A percentile compares a stretch with the other conserved stretches of the same genome.
Evolutionary conservation across 1,140 invertebrate genomes (phyloP).

Genomic region (Tetramorium alpestre): DNA sequence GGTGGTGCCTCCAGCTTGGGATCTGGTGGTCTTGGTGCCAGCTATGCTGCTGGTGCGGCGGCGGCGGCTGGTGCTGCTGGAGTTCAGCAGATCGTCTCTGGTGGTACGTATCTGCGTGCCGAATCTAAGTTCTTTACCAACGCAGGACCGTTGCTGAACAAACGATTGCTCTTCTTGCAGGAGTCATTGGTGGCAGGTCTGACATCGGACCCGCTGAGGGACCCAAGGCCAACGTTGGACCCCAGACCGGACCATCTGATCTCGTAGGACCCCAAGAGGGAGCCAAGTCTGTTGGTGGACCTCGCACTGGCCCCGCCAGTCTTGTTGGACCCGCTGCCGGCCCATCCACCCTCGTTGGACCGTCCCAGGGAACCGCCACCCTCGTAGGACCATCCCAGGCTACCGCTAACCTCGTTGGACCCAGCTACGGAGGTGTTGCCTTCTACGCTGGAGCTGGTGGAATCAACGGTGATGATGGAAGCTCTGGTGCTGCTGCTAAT

Average conservation of each 20-base stretch:
- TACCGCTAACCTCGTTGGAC: conserved; percentile 84
- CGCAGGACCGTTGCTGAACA: background rate
- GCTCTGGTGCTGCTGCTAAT: conserved; percentile 84
- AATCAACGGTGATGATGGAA: conserved; percentile 85
- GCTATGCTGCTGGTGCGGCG: conserved; percentile 85
- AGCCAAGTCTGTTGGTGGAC: conserved; percentile 84
- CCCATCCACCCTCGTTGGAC: conserved; percentile 84
- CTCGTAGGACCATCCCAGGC: conserved; percentile 83
- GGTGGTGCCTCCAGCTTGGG: conserved; percentile 85
- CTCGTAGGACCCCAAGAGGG: conserved; percentile 85
- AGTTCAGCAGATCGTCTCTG: conserved; percentile 85
- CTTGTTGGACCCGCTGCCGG: conserved; percentile 85
- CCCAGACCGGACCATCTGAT: conserved; percentile 84
- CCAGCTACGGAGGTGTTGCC: conserved; percentile 83
- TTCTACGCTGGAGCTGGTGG: conserved; percentile 84
- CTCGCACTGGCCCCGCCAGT: conserved; percentile 83
- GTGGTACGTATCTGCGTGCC: conserved; percentile 77
- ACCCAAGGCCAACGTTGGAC: conserved; percentile 85
- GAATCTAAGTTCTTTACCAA: background rate
- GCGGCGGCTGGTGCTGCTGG: conserved; percentile 84
- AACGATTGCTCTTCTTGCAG: conserved; percentile 66
- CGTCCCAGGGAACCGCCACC: conserved; percentile 83
- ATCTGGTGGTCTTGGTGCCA: conserved; percentile 84
- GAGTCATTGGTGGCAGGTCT: conserved; percentile 84
- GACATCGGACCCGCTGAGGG: conserved; percentile 85